phyloP scores from a whole-genome alignment of 2,113 vertebrate species.

The human region GRCh38 chr5:119680001-119680500 shows the following conservation, averaged over 20 bases:
- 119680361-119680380: slow-evolving; percentile 82
- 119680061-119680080: neutral
- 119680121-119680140: neutral
- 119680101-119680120: neutral
- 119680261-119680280: slow-evolving; percentile 86
- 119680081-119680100: neutral
- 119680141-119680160: neutral
- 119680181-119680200: slow-evolving; percentile 67
- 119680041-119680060: neutral
- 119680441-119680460: neutral
- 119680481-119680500: neutral
- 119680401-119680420: slow-evolving; percentile 53
- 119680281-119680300: slow-evolving; percentile 94
- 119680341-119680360: slow-evolving; percentile 90
- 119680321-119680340: slow-evolving; percentile 92
- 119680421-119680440: neutral
- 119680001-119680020: neutral
- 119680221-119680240: slow-evolving; percentile 43
- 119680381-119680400: slow-evolving; percentile 74
- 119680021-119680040: neutral
- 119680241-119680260: slow-evolving; percentile 87
- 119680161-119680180: no score
- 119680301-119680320: slow-evolving; percentile 91
- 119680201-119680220: neutral
- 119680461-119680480: neutral